Evolutionary conservation across 2,888 invertebrate species (phyloP), one percentile per base, ranked within the genome.

Genomic region (Stomorhina lunata): DNA sequence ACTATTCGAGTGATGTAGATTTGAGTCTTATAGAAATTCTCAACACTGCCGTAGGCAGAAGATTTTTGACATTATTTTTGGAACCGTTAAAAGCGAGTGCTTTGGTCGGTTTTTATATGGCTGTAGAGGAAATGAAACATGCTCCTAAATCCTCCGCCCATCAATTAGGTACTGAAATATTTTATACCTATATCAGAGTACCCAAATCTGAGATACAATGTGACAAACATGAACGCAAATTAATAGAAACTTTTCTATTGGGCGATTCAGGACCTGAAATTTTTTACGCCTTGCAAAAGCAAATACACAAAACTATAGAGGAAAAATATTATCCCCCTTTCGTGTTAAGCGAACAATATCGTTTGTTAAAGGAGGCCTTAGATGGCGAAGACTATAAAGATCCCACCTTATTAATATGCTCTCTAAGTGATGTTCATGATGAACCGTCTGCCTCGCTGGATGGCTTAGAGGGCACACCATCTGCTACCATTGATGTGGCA

Each of bases 301-400:
- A 94, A 81, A 95, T 97, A 7, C 93, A 95, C 10, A 94, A 95
- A 87, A 94, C 95, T 0, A 92, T 98, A 79, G 96, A 97, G 89
- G 95, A 96, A 85, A 96, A 97, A 90, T 96, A 97, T 90, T 98
- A 97, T 90, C 95, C 96, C 68, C 95, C 97, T 1, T 98, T 98
- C 90, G 92, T 98, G 71, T 93, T 97, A 78, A 97, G 97, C 88
- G 96, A 96, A 84, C 94, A 96, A 86, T 97, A 97, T 89, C 95
- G 94, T 84, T 94, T 94, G 85, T 84, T 91, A 0, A 91, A 90
- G 81, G 91, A 90, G 71, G 88, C 90, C 4, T 86, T 91, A 45
- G 89, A 89, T 69, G 87, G 90, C 2, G 91, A 91, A 82, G 91
- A 91, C 84, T 89, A 90, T 72, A 91, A 90, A 80, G 91, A 91